Evolutionary conservation across 2,888 invertebrate species (phyloP).

Genomic region (Acanthosepion pharaonis): DNA sequence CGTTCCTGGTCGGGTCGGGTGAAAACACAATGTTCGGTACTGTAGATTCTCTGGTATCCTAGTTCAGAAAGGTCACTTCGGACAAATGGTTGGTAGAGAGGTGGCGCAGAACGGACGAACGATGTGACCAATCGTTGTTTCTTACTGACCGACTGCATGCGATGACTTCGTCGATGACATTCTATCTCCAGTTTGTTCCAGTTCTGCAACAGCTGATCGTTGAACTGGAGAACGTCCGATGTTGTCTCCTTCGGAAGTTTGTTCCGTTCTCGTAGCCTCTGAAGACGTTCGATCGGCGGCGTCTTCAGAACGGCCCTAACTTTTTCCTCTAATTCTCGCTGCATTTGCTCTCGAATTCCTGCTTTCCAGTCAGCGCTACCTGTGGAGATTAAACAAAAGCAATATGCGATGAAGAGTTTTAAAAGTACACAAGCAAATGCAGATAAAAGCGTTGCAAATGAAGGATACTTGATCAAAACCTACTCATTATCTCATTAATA

Average conservation of each 20-base stretch:
- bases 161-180: conserved; percentile 44
- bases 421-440: too few species aligned
- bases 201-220: conserved; percentile 65
- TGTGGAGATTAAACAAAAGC: conserved; percentile 47
- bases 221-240: conserved; percentile 60
- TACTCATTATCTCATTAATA: too few species aligned
- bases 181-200: conserved; percentile 63
- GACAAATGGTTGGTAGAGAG: not conserved
- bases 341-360: conserved; percentile 69
- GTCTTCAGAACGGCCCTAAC: conserved; percentile 72
- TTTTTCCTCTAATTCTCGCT: conserved; percentile 69
- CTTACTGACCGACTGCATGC: not conserved
- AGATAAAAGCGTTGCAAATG: too few species aligned
- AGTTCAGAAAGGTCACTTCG: not conserved
- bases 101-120: not conserved
- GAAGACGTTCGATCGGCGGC: conserved; percentile 67
- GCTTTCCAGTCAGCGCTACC: conserved; percentile 69
- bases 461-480: too few species aligned
- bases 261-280: conserved; percentile 46
- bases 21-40: not conserved
- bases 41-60: conserved; percentile 12
- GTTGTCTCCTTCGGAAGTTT: conserved; percentile 48
- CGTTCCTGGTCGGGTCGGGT: not conserved
- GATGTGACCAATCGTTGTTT: conserved; percentile 18
- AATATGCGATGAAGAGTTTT: too few species aligned